phyloP scores from a whole-genome alignment of 2,113 vertebrate genomes.

The Shinisaurus crocodilurus region DNA sequence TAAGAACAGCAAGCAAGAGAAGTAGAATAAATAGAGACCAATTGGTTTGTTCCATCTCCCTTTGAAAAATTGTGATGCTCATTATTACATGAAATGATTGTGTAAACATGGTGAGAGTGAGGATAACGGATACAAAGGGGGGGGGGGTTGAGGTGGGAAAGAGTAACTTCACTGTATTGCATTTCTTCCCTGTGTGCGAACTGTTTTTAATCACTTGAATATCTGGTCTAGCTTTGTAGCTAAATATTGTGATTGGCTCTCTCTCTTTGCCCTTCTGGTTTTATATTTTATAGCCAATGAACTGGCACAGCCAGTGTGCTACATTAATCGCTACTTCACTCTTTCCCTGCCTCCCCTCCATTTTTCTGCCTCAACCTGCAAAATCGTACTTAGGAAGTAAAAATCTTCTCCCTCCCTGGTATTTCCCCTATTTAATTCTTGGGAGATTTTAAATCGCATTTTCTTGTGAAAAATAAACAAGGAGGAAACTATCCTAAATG shows the following conservation, averaged over 20 bases:
- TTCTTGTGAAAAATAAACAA: background rate
- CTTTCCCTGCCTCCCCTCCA: background rate
- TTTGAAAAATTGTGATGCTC: conserved; percentile 57
- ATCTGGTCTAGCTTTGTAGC: background rate
- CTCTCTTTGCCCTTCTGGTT: background rate
- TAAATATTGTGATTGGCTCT: background rate
- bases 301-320: background rate
- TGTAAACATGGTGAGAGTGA: background rate
- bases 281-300: background rate
- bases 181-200: background rate
- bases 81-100: background rate
- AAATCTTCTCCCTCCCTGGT: background rate
- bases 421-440: background rate
- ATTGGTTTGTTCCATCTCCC: conserved; percentile 53
- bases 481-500: background rate
- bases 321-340: background rate
- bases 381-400: background rate
- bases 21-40: conserved; percentile 48
- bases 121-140: background rate
- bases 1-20: conserved; percentile 48
- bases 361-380: background rate
- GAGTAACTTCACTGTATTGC: background rate
- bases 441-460: background rate
- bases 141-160: background rate
- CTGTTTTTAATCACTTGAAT: background rate